Percentiles rank a stretch among this genome's conserved stretches.
These are phyloP conservation scores for Eurois occulta DNA, from an alignment of 2,888 invertebrate genomes.

Conservation along the genomic window DNA sequence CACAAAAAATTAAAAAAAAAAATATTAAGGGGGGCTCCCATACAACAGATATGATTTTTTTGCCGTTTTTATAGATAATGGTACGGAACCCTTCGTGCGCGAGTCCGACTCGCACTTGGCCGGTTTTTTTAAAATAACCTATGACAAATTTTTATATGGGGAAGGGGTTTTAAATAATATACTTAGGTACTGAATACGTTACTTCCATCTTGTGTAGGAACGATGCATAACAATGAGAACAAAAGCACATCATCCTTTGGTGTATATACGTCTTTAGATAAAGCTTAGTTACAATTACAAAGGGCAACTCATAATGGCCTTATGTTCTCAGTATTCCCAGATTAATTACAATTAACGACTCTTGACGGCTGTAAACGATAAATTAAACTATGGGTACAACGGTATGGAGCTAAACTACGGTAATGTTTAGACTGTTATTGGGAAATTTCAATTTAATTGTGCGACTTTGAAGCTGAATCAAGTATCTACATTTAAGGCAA, in stretches of 20 bases:
- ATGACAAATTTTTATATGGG: too few species aligned
- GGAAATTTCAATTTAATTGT: not conserved
- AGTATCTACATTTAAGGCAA: not conserved
- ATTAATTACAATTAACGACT: constrained; percentile 39
- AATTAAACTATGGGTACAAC: constrained; percentile 6
- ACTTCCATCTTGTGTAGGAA: too few species aligned
- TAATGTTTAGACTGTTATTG: not conserved
- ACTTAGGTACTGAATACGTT: too few species aligned
- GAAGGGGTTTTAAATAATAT: too few species aligned
- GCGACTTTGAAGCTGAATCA: not conserved
- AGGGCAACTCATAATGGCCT: not conserved
- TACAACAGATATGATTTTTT: too few species aligned
- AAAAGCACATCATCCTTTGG: not conserved
- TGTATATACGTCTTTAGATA: not conserved
- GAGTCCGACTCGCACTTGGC: too few species aligned
- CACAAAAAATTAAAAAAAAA: too few species aligned
- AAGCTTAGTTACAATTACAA: constrained; percentile 1
- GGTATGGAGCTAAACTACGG: not conserved
- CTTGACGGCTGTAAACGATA: not conserved
- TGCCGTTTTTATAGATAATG: too few species aligned
- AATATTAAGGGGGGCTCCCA: too few species aligned
- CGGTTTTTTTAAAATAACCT: too few species aligned
- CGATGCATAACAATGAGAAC: not conserved
- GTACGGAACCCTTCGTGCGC: too few species aligned
- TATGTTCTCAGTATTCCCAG: constrained; percentile 13